A percentile compares a stretch with the other conserved stretches of the same genome.
phyloP scores from a whole-genome alignment of 2,888 invertebrate genomes.

The Drosophila dives region DNA sequence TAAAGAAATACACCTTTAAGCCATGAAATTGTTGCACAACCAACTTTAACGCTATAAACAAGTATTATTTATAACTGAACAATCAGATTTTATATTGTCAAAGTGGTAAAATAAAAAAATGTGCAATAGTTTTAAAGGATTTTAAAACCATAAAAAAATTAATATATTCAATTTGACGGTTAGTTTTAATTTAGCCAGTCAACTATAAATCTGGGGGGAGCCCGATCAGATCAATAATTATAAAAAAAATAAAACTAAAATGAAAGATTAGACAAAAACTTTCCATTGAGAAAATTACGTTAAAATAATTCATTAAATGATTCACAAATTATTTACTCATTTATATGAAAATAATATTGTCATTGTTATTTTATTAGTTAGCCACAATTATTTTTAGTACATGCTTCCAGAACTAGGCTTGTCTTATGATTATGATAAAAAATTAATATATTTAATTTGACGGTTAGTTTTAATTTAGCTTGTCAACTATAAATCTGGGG shows the following conservation, averaged over 20 bases:
- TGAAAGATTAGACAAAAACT: too few species aligned
- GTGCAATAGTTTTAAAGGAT: background rate
- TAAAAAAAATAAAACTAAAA: too few species aligned
- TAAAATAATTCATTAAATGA: background rate
- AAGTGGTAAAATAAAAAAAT: background rate
- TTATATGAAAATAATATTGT: background rate
- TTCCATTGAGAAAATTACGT: background rate
- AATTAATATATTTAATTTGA: background rate
- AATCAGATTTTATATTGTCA: too few species aligned
- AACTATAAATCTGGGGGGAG: background rate
- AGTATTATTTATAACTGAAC: background rate
- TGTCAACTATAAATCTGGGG: background rate
- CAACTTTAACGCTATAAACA: conserved; percentile 18
- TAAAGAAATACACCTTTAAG: conserved; percentile 42
- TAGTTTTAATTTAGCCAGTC: background rate
- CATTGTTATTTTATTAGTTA: background rate
- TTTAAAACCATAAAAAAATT: background rate
- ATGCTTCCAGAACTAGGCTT: background rate
- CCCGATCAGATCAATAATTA: too few species aligned
- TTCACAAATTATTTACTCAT: background rate
- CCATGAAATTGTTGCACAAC: conserved; percentile 4
- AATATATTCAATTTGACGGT: background rate
- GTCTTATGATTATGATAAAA: too few species aligned
- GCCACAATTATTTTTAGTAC: background rate
- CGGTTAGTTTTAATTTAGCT: background rate